Conservation (phyloP, 2,888 invertebrate species). For the Eupithecia subumbrata region DNA sequence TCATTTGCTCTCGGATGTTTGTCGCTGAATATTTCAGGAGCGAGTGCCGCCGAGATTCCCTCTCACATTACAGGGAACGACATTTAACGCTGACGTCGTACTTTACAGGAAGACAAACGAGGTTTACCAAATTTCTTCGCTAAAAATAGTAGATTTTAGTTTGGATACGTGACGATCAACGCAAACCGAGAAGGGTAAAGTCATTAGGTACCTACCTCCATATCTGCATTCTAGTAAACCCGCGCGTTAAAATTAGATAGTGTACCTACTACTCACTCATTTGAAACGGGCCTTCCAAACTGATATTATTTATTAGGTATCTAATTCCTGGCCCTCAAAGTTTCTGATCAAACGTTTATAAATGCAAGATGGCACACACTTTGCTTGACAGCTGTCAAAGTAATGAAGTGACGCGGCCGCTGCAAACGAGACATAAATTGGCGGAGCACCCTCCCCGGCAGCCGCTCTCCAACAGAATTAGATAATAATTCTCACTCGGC, state of each 20-base stretch:
- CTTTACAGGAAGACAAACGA: not conserved
- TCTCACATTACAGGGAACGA: not conserved
- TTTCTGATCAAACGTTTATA: not conserved
- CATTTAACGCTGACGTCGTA: slow-evolving; percentile 3
- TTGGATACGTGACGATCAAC: not conserved
- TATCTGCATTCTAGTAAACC: not conserved
- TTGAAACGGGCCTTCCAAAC: too few species aligned
- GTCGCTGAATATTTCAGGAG: slow-evolving; percentile 25
- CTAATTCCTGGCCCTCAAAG: not conserved
- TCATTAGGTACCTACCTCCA: not conserved
- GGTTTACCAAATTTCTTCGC: not conserved
- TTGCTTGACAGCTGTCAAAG: slow-evolving; percentile 40
- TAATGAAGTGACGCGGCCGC: slow-evolving; percentile 48
- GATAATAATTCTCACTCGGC: slow-evolving; percentile 57
- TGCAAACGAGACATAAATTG: slow-evolving; percentile 49
- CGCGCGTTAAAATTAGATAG: not conserved
- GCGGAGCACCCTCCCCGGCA: slow-evolving; percentile 46
- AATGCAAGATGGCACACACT: slow-evolving; percentile 17
- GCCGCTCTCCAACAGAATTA: slow-evolving; percentile 52
- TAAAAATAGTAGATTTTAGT: not conserved
- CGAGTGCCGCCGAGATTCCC: slow-evolving; percentile 9
- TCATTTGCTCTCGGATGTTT: slow-evolving; percentile 2
- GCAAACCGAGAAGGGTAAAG: not conserved
- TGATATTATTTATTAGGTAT: too few species aligned
- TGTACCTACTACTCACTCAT: not conserved